phyloP scores from a whole-genome alignment of 2,113 vertebrate genomes.

The Dromaius novaehollandiae region DNA sequence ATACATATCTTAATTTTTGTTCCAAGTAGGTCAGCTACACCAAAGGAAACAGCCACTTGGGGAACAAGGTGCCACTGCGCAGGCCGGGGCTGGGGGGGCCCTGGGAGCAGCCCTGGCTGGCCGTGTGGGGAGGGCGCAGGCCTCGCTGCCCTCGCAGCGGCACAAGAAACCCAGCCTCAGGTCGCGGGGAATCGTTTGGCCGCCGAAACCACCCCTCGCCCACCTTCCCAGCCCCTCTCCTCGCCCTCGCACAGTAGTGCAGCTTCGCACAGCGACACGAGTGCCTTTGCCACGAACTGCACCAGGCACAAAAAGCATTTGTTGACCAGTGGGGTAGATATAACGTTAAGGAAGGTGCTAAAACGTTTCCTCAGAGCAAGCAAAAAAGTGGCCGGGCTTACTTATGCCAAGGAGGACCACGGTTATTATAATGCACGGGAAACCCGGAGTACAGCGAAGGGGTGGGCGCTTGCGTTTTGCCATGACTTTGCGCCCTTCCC shows the following conservation, averaged over 20 bases:
- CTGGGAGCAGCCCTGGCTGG: too few species aligned
- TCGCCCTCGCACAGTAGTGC: background rate
- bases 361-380: background rate
- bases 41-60: rapidly evolving
- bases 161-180: background rate
- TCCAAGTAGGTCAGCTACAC: background rate
- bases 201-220: background rate
- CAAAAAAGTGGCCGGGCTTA: background rate
- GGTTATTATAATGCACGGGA: background rate
- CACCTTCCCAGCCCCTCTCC: background rate
- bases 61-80: background rate
- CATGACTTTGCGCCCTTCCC: background rate
- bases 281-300: rapidly evolving
- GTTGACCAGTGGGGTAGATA: background rate
- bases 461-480: background rate
- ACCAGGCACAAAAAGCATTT: background rate
- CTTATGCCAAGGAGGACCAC: rapidly evolving
- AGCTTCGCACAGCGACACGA: background rate
- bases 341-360: background rate
- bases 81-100: background rate
- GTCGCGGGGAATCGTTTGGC: background rate
- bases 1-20: background rate
- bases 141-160: background rate
- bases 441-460: too few species aligned
- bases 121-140: background rate